Base-by-base conservation (phyloP, 2,888 invertebrate species). In the Zaprionus lineosus region DNA sequence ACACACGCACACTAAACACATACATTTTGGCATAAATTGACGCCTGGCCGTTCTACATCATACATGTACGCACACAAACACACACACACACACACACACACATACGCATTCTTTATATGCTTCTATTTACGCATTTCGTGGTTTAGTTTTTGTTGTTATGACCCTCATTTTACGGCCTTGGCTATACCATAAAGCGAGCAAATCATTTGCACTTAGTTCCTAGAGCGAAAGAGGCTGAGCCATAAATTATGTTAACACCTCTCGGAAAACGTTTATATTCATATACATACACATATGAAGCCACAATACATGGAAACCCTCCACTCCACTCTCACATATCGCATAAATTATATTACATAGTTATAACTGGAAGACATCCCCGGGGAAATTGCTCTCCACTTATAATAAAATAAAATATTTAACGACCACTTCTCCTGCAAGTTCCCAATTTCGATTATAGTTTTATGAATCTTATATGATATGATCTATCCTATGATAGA, bases 161-260 rank as follows among this genome's bases (percentile, higher is more conserved):
- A 16, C 60, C 56, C 21, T 41, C 73, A 65, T 62, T 76, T 81
- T 71, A 77, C 77, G 74, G 68, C 41, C 65, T 46, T 41, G 57
- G 53, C 63, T 66, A 15, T 56, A 57, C 50, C 82, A 68, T 71
- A 63, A 76, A 71, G 57, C 62, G 48, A 36, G 60, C 61, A 72
- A 70, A 69, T 77, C 69, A 82, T 78, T 77, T 78, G 77, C 77
- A 74, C 74, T 81, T 74, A 79, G 81, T 60, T 66, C 69, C 33
- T 43, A 52, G 37, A 44, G 43, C 34, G 19, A 59, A 60, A 51
- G n/a, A n/a, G n/a, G 39, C 51, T 47, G 19, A 53, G 59, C 56
- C 56, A 78, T 79, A 78, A 79, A 82, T 79, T 65, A 82, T 75
- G 73, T 57, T 62, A 73, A 64, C 69, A 77, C 69, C 69, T 64